Base-by-base conservation (phyloP, 2,113 vertebrate species). In the Austrofundulus limnaeus region DNA sequence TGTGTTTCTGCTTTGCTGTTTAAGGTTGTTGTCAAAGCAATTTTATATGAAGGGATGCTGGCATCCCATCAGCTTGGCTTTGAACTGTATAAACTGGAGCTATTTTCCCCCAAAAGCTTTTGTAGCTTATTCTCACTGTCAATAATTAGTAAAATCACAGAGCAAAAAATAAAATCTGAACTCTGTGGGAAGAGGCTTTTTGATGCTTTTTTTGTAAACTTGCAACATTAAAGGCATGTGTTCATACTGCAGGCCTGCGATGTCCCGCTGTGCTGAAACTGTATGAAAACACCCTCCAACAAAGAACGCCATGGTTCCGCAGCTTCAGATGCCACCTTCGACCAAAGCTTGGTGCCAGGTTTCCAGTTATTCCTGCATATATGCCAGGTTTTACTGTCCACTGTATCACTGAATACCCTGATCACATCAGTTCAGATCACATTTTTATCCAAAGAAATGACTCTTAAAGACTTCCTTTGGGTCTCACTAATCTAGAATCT, bases 371-470 rank as follows among this genome's bases (percentile, higher is more conserved):
- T 10, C 34, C 52, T 60, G 52, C 48, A 17, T 19, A n/a, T 67
- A 66, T 70, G 75, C 74, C 65, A 64, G 73, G 66, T 81, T 82
- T 82, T 66, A 85, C 83, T 76, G 20, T 67, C 54, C 52, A 70
- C 54, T 11, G 2, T 66, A 67, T 34, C 55, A 58, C 63, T 14
- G 38, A 59, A 76, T 87, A 75, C 66, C 61, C 64, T 55, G 82
- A 80, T 83, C 74, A 78, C 66, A 69, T 74, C 73, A 78, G 63
- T 61, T 82, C 85, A 85, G 66, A 73, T 84, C 55, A 51, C 66
- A 78, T 80, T 71, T 70, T 62, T 66, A 37, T 76, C 68, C 62
- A 56, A 63, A 56, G 54, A 78, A 78, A 65, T 41, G 48, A 78
- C 49, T 78, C 42, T 68, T 80, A 78, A 70, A 70, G 65, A 81